Evolutionary conservation across 2,888 invertebrate species (phyloP), one percentile per base, ranked within the genome.

Genomic region (Keiferia lycopersicella): DNA sequence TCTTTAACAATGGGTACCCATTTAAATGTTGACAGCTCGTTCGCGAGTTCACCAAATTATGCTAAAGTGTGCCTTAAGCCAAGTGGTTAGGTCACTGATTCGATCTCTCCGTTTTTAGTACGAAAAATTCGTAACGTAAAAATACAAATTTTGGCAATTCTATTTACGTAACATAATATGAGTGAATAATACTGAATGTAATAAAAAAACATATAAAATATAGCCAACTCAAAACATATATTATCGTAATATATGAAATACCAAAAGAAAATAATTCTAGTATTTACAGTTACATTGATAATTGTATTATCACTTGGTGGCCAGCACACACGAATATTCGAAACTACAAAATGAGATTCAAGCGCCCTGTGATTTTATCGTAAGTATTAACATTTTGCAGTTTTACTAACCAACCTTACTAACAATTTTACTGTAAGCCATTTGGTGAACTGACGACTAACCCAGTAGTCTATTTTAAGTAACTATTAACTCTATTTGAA

Each of bases 381-480:
- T 50, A 41, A 50, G 45, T 56, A 56, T 14, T 26, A 10, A 16
- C 26, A 8, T 1, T 56, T 56, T 34, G 12, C 26, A 34, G n/a
- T 34, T 16, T 16, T 56, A 30, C 16, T 26, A 26, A 53, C 22
- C 30, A 56, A 56, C 14, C n/a, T n/a, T n/a, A 56, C 30, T 56
- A 34, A 56, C 56, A 1, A 56, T 26, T 53, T n/a, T 11, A n/a
- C 34, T 26, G 22, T 26, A 26, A 30, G 22, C 56, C 30, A 16
- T 56, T 56, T 56, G 56, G 56, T 56, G 56, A 56, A 34, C 56
- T 56, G 56, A 56, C 56, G 56, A 56, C 56, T 56, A 56, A 56
- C 16, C 14, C 12, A n/a, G 16, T n/a, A 2, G 16, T 11, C 30
- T 53, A 53, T 22, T 53, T 11, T 50, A 50, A 50, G 16, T 18